Evolutionary conservation across 2,888 invertebrate species (phyloP).

Genomic region (Yponomeuta sedellus): DNA sequence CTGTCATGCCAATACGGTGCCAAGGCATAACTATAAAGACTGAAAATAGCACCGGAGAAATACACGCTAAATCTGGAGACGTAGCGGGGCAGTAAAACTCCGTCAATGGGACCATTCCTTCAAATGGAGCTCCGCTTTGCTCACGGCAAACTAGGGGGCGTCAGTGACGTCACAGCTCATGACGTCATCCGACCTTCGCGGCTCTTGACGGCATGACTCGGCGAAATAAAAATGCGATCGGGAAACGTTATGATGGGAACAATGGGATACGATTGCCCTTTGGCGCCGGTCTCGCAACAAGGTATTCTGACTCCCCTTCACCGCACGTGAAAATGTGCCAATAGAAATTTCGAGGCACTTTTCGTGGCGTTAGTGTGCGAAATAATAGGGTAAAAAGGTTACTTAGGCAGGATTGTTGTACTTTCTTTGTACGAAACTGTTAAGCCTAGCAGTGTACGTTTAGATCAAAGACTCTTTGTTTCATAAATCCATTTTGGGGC

Average conservation of each 20-base stretch:
- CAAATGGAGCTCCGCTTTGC: not conserved
- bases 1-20: not conserved
- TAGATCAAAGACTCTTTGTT: not conserved
- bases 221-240: not conserved
- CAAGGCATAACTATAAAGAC: not conserved
- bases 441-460: not conserved
- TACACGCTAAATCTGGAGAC: not conserved
- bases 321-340: too few species aligned
- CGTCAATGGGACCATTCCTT: not conserved
- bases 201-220: not conserved
- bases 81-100: not conserved
- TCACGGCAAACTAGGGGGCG: slow-evolving; percentile 1
- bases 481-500: not conserved
- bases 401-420: not conserved
- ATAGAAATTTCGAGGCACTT: not conserved
- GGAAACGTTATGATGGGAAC: not conserved
- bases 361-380: not conserved
- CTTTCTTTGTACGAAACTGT: not conserved
- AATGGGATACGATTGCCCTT: not conserved
- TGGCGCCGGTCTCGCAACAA: not conserved
- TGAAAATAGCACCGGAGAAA: not conserved
- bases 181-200: slow-evolving; percentile 1
- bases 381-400: not conserved
- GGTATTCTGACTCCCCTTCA: not conserved
- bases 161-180: not conserved